Base-by-base conservation (phyloP, 2,797 vertebrate genomes). In the Ambastaia sidthimunki region DNA sequence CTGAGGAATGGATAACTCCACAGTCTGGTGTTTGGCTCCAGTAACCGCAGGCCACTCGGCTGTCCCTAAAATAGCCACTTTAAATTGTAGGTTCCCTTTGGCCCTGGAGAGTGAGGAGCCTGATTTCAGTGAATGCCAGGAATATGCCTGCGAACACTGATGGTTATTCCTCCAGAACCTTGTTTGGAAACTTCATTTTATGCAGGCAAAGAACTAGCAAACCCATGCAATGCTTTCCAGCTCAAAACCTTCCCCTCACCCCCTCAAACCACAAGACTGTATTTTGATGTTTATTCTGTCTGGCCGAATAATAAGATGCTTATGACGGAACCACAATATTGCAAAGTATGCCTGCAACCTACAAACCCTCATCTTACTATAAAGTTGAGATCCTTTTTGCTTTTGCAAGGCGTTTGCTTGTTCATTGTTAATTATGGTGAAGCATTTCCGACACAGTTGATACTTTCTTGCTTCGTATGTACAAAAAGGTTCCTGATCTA, bases 81-180 rank as follows among this genome's bases (percentile, higher is more conserved):
- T 57, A 91, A 93, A 93, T 93, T 92, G 90, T 91, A 92, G 88
- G 90, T 90, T 90, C 87, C 80, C 75, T 78, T 82, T 87, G 81
- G 86, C 86, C 86, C 87, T 86, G 88, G 88, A 90, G 87, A 88
- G 89, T 92, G 90, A 89, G 90, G 85, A 86, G 89, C 86, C 48
- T 71, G 67, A 82, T 81, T 80, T 80, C 21, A 72, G 80, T 83
- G 25, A 62, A 68, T 44, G 73, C 65, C 70, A 76, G 86, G 86
- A 89, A 90, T 89, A 80, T 86, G 85, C 88, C 87, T 87, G 87
- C 41, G 15, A 84, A 85, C 84, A 83, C 90, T 87, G 57, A 80
- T 88, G 88, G 88, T 89, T 92, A 90, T 90, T 89, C 88, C 66
- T 88, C 86, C 69, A 28, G 82, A 78, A 88, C 89, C 90, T 88